These are phyloP conservation scores for Acanthornis magna DNA, from an alignment of 2,797 vertebrate genomes.

Conservation along the genomic window DNA sequence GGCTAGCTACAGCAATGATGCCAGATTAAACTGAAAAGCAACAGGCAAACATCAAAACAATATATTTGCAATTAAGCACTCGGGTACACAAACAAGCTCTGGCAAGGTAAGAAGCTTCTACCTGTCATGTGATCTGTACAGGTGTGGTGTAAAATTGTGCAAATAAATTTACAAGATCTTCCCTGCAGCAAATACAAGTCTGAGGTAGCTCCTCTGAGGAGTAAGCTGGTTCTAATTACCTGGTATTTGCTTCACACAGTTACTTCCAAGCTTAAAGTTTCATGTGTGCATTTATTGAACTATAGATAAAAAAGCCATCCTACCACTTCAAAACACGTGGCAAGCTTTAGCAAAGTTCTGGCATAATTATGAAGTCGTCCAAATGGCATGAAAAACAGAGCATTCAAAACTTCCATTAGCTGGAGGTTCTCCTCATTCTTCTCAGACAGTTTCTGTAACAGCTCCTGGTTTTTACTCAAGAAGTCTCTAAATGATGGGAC, in stretches of 20 bases:
- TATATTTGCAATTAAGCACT: not conserved
- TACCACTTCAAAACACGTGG: constrained; percentile 94
- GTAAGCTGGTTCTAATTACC: not conserved
- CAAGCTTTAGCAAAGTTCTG: constrained; percentile 90
- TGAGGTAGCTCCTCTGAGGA: not conserved
- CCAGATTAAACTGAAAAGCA: not conserved
- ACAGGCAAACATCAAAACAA: not conserved
- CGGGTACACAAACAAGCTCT: not conserved
- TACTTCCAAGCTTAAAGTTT: not conserved
- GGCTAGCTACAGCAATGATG: not conserved
- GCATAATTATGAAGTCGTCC: constrained; percentile 86
- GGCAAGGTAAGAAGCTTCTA: not conserved
- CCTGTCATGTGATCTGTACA: not conserved
- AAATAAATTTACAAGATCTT: not conserved
- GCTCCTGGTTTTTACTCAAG: constrained; percentile 88
- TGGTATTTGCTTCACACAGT: not conserved
- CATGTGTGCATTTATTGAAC: not conserved
- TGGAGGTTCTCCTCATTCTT: constrained; percentile 81
- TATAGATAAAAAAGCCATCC: constrained; percentile 8
- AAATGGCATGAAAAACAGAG: constrained; percentile 87
- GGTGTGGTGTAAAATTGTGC: not conserved
- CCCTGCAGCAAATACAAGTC: not conserved
- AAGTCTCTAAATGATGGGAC: constrained; percentile 77
- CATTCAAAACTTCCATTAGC: constrained; percentile 82
- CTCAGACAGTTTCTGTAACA: constrained; percentile 86